Conservation (phyloP, 2,888 invertebrate species). For the Tenthredo mesomela region DNA sequence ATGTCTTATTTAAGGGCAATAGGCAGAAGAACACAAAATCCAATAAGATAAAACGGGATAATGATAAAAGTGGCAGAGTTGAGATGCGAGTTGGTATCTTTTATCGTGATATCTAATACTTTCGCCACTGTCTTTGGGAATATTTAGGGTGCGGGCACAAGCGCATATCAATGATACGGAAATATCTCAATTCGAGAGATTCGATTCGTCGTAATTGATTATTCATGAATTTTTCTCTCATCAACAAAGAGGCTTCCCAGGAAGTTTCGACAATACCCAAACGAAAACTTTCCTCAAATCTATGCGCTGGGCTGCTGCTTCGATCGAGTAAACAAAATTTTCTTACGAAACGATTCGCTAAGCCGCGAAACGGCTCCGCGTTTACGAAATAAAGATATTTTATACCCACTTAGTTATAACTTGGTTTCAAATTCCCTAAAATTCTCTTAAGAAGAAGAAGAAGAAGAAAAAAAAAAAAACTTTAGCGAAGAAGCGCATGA, state of each 20-base stretch:
- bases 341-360: slow-evolving; percentile 28
- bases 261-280: slow-evolving; percentile 11
- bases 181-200: slow-evolving; percentile 9
- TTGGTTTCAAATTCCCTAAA: neutral
- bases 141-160: slow-evolving; percentile 5
- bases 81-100: neutral
- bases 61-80: neutral
- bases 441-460: neutral
- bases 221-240: slow-evolving; percentile 50
- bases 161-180: slow-evolving; percentile 39
- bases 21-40: neutral
- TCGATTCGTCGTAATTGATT: slow-evolving; percentile 45
- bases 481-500: neutral
- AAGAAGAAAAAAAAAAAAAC: neutral
- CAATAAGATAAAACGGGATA: neutral
- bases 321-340: slow-evolving; percentile 42
- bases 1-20: neutral
- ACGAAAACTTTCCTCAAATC: slow-evolving; percentile 13
- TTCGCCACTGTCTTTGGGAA: neutral
- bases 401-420: slow-evolving; percentile 5
- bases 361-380: slow-evolving; percentile 9
- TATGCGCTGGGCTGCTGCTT: neutral
- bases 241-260: slow-evolving; percentile 11
- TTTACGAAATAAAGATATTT: slow-evolving; percentile 16
- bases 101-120: slow-evolving; percentile 24